Conservation (phyloP, 1,140 invertebrate genomes). For the Drosophila kepulauana region DNA sequence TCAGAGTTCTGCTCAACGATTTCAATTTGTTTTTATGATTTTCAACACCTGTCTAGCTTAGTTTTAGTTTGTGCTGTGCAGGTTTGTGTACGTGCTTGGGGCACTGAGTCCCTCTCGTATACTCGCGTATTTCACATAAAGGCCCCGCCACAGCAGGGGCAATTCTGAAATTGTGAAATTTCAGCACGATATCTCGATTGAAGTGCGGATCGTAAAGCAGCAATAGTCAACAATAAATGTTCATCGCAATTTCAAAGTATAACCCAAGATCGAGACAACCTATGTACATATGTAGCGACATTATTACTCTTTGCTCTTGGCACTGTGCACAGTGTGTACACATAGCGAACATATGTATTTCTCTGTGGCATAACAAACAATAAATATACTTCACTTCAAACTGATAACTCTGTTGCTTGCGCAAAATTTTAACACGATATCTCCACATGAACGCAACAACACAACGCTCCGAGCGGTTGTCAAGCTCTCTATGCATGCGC, state of each 20-base stretch:
- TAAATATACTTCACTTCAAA: constrained; percentile 69
- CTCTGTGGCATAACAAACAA: constrained; percentile 54
- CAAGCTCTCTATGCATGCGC: constrained; percentile 21
- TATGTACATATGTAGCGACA: constrained; percentile 14
- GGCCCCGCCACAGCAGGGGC: constrained; percentile 45
- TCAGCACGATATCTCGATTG: constrained; percentile 74
- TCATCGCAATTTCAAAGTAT: constrained; percentile 21
- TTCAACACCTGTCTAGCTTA: constrained; percentile 23
- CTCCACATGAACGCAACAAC: constrained; percentile 41
- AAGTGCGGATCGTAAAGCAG: constrained; percentile 66
- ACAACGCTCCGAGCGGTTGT: constrained; percentile 2
- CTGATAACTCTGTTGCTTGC: constrained; percentile 76
- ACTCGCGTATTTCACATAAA: constrained; percentile 3
- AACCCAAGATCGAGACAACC: constrained; percentile 6
- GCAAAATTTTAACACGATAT: constrained; percentile 79
- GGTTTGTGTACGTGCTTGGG: constrained; percentile 53
- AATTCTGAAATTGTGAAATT: constrained; percentile 76
- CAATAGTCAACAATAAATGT: constrained; percentile 28
- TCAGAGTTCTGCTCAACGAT: constrained; percentile 9
- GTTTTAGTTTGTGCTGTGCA: constrained; percentile 1
- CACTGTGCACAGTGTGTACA: not conserved
- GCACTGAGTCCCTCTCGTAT: constrained; percentile 12
- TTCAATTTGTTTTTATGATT: constrained; percentile 7
- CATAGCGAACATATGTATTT: not conserved
- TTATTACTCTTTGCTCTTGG: constrained; percentile 41